Evolutionary conservation across 2,113 vertebrate genomes (phyloP).

Genomic region (Podarcis raffonei): DNA sequence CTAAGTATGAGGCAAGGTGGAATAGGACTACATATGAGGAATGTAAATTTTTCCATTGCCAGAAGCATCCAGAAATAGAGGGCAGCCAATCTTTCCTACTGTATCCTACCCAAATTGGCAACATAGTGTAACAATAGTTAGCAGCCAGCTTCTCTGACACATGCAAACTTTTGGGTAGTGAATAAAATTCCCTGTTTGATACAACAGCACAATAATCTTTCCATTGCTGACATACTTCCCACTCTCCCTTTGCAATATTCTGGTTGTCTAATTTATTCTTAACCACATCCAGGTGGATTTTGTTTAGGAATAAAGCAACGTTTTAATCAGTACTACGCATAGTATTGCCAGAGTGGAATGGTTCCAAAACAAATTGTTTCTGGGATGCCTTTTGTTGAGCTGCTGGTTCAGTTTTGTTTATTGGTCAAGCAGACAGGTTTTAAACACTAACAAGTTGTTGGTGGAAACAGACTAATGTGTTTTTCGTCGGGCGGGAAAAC

Average conservation of each 20-base stretch:
- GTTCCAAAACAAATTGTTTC: not conserved
- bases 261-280: not conserved
- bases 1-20: not conserved
- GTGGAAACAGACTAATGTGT: not conserved
- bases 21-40: not conserved
- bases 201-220: not conserved
- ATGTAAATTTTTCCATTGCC: not conserved
- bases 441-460: not conserved
- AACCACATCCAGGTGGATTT: not conserved
- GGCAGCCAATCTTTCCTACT: not conserved
- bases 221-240: not conserved
- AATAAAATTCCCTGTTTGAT: not conserved
- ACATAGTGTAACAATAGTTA: not conserved
- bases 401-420: not conserved
- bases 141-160: not conserved
- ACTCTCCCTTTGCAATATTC: not conserved
- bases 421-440: not conserved
- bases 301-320: not conserved
- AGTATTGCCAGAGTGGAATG: not conserved
- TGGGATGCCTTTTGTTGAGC: not conserved
- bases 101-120: not conserved
- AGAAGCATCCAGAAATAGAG: not conserved
- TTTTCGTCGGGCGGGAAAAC: not conserved
- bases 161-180: not conserved
- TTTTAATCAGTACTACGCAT: not conserved